phyloP scores from a whole-genome alignment of 2,797 vertebrate genomes.

The Myoxocephalus aenaeus region DNA sequence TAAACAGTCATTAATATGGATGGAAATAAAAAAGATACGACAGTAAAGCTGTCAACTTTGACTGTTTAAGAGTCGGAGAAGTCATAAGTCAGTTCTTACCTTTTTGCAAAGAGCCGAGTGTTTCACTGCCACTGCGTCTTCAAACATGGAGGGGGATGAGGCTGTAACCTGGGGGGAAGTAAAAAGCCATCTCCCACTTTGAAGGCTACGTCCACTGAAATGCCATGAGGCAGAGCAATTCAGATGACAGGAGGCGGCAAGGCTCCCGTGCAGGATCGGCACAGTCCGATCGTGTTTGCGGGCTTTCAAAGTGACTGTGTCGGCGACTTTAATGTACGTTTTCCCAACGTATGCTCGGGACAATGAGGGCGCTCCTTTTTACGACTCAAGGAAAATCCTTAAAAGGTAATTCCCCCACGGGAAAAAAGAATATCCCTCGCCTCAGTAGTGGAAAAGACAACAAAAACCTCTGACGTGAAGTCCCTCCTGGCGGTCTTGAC shows the following conservation, averaged over 20 bases:
- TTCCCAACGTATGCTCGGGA: constrained; percentile 45
- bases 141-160: constrained; percentile 36
- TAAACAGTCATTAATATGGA: constrained; percentile 42
- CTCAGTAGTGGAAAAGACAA: neutral
- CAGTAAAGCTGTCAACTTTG: neutral
- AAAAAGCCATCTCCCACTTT: constrained; percentile 64
- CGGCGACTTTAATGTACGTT: constrained; percentile 36
- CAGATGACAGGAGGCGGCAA: constrained; percentile 35
- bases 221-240: constrained; percentile 41
- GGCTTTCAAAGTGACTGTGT: neutral
- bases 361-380: constrained; percentile 36
- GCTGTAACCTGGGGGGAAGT: constrained; percentile 42
- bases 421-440: neutral
- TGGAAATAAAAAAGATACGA: constrained; percentile 16
- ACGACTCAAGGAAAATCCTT: constrained; percentile 35
- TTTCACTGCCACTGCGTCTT: constrained; percentile 59
- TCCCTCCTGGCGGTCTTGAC: neutral
- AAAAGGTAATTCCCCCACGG: neutral
- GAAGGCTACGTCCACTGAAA: constrained; percentile 62
- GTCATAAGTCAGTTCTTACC: constrained; percentile 56
- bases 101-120: constrained; percentile 54
- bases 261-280: constrained; percentile 27
- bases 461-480: constrained; percentile 5
- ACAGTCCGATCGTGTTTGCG: constrained; percentile 14
- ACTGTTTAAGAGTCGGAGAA: constrained; percentile 12